Evolutionary conservation across 2,888 invertebrate genomes (phyloP), one percentile per base, ranked within the genome.

Genomic region (Lysandra coridon): DNA sequence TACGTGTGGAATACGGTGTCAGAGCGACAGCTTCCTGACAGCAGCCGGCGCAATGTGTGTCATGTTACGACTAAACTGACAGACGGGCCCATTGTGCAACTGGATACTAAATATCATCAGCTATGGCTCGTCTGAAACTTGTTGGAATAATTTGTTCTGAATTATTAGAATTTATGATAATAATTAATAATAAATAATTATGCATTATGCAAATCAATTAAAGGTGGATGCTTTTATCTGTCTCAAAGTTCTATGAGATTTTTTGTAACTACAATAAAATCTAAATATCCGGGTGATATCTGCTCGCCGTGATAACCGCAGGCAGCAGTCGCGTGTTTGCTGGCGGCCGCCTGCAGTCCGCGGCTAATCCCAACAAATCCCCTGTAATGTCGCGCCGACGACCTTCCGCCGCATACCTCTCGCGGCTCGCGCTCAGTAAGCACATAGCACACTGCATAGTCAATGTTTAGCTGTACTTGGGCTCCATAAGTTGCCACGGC

Each of bases 11-110:
- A 64, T 64, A 17, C 44, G 74, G 44, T 30, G 12, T 30, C 30
- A 23, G 74, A 44, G 74, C 44, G 74, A n/a, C 40, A 37, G 74
- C 44, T 74, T 37, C 74, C 37, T 37, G 74, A 74, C n/a, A 74
- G 74, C 40, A 74, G 74, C 12, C 17, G 33, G 40, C 64, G 30
- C 64, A 30, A 30, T 64, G 30, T 30, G 64, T 64, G 64, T 64
- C 64, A 30, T 64, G 64, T 64, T 62, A 62, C 64, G 30, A 23
- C 30, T 12, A 64, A 64, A 64, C 64, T 30, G 64, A 64, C 64
- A 30, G 64, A 64, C 30, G 12, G 30, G 10, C 64, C 7, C 30
- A 64, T 64, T 64, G 64, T 64, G 64, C 64, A 64, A 64, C 30
- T 10, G 64, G 64, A 64, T 30, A 30, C 64, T 30, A 12, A 30